phyloP scores from a whole-genome alignment of 2,113 vertebrate genomes.

The Pollimyrus isidori region DNA sequence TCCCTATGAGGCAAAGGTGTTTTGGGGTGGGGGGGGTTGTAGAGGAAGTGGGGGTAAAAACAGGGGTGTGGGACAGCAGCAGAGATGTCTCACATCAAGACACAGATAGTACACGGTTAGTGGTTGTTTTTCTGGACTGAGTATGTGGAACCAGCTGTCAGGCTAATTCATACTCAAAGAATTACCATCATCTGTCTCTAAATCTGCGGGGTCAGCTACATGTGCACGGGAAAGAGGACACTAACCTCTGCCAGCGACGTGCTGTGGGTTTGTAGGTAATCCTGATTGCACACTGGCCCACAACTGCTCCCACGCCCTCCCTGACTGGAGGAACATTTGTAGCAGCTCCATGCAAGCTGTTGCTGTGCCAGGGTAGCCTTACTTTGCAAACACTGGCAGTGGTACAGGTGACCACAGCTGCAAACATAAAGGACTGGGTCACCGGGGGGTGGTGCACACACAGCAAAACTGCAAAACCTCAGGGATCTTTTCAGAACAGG shows the following conservation, averaged over 20 bases:
- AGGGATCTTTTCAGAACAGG: not conserved
- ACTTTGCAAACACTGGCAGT: constrained; percentile 82
- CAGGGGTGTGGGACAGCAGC: not conserved
- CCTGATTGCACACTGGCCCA: constrained; percentile 48
- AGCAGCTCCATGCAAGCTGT: constrained; percentile 78
- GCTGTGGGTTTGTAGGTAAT: constrained; percentile 48
- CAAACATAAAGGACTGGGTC: constrained; percentile 17
- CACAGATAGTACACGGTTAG: not conserved
- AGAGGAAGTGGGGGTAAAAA: not conserved
- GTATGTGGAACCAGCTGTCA: not conserved
- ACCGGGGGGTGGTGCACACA: not conserved
- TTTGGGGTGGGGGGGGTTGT: not conserved
- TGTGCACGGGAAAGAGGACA: not conserved
- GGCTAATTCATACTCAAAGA: not conserved
- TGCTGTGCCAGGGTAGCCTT: constrained; percentile 65
- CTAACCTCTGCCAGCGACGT: constrained; percentile 75
- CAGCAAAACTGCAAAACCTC: not conserved
- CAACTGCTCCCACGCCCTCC: constrained; percentile 53
- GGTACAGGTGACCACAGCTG: constrained; percentile 94
- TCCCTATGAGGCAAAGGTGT: not conserved
- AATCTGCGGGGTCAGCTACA: not conserved
- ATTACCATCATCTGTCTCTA: not conserved
- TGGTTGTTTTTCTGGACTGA: not conserved
- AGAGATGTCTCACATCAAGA: not conserved
- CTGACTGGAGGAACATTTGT: constrained; percentile 81